phyloP scores from a whole-genome alignment of 2,888 invertebrate species.

The Dicyrtoma fusca region DNA sequence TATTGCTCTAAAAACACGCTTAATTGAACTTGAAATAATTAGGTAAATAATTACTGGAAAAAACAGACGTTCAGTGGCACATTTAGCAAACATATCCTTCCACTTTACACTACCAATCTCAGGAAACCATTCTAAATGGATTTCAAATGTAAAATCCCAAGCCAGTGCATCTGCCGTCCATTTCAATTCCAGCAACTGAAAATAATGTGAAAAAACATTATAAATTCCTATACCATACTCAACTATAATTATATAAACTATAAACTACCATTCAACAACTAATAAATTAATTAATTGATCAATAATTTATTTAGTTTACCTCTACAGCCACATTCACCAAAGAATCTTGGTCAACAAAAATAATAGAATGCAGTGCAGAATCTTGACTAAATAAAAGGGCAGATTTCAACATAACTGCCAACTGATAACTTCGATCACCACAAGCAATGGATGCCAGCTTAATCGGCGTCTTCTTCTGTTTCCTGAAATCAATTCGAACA shows the following conservation, averaged over 20 bases:
- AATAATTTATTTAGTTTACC: neutral
- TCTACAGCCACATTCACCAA: neutral
- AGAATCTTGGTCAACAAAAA: neutral
- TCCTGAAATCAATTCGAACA: too few species aligned
- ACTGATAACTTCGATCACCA: neutral
- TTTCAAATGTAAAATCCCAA: constrained; percentile 10
- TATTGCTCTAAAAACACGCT: too few species aligned
- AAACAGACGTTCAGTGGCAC: constrained; percentile 14
- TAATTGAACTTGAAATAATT: neutral
- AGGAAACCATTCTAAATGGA: constrained; percentile 6
- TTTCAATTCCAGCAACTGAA: neutral
- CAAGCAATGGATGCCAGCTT: neutral
- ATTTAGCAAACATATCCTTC: neutral
- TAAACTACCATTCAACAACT: too few species aligned
- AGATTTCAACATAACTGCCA: constrained; percentile 1
- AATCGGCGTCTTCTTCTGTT: neutral
- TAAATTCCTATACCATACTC: neutral
- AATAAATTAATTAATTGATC: too few species aligned
- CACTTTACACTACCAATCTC: neutral
- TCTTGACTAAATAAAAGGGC: constrained; percentile 3
- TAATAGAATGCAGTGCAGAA: neutral
- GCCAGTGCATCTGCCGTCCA: neutral
- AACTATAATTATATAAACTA: too few species aligned
- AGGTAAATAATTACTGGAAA: constrained; percentile 3
- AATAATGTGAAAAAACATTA: neutral